Evolutionary conservation across 1,140 invertebrate genomes (phyloP), one percentile per base, ranked within the genome.

Genomic region (Yoshiicerus persimilis): DNA sequence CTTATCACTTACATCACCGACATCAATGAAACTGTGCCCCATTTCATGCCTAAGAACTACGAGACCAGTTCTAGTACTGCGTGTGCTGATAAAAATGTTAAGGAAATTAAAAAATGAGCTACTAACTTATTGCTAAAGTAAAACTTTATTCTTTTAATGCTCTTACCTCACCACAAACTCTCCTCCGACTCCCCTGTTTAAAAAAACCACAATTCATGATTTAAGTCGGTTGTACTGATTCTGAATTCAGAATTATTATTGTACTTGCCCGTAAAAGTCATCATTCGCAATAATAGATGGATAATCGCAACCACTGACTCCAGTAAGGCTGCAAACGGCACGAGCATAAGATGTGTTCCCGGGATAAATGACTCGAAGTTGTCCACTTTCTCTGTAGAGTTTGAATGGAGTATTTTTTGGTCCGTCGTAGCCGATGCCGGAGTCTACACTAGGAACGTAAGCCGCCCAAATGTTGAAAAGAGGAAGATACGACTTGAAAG

Each of bases 381-480:
- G 86, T 13, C 89, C 89, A 39, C 62, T 32, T 87, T 90, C 23
- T 8, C 89, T 66, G 62, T 87, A 88, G 1, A 90, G 80, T 27
- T 64, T n/a, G 86, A 90, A 90, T 6, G 89, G 84, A 1, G 89
- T 90, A 34, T 90, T 77, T 32, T 89, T 89, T 9, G 88, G 64
- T 16, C 89, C 88, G 47, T 89, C 88, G 64, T 90, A 90, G 0
- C 90, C 90, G 41, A 90, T 56, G 20, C 83, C 83, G 5, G 83
- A 84, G 5, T 47, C 83, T 1, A 25, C 25, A 27, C 38, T 47
- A 0, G 38, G 23, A 30, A 84, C 83, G 20, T 16, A 84, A 39
- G 88, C 77, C 13, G 89, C 89, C 89, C 89, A 90, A 41, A 90
- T 90, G 47, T 90, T 90, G 39, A 90, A 90, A 3, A 88, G n/a